Evolutionary conservation across 2,797 vertebrate species (phyloP), one percentile per base, ranked within the genome.

Genomic region (Hydrolagus colliei): DNA sequence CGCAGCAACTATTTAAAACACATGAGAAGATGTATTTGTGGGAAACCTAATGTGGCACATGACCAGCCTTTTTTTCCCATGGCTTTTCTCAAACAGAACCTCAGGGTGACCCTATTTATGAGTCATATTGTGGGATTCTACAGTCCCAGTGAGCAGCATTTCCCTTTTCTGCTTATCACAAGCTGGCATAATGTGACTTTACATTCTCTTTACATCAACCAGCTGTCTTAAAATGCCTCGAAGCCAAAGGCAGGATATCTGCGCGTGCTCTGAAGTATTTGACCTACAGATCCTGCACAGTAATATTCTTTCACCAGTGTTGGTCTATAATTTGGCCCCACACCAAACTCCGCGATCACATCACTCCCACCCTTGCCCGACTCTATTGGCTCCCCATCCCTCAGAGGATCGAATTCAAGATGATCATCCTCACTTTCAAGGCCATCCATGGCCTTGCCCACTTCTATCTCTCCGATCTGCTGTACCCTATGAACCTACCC

Each of bases 181-280:
- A 71, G 11, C 41, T 52, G 41, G 41, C 32, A 12, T 35, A 4
- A 27, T 41, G 4, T 1, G 41, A 71, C 16, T 52, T 9, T 12
- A 18, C 65, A 3, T 52, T 84, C 32, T 84, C 63, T 71, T 84
- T 84, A 84, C 32, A 84, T 41, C 20, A 84, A 41, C 65, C 79
- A 84, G 79, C 79, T 84, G 79, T 63, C 14, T 84, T 18, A 67
- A 71, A 11, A 41, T 71, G 18, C 41, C 52, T 84, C 63, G 78
- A 67, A 63, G 0, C 65, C 61, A 80, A 80, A 61, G 16, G 27
- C 67, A 9, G 8, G 16, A 41, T 84, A 35, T 68, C 16, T 14
- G 35, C 16, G 27, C 10, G 3, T 84, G 20, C 18, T 71, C 65
- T 35, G 10, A 20, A 68, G n/a, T 5, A 52, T 20, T 41, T 77